Evolutionary conservation across 30 jellyfish, hydroid and myxozoan genomes (phyloP).

Genomic region (Pelagia noctiluca): DNA sequence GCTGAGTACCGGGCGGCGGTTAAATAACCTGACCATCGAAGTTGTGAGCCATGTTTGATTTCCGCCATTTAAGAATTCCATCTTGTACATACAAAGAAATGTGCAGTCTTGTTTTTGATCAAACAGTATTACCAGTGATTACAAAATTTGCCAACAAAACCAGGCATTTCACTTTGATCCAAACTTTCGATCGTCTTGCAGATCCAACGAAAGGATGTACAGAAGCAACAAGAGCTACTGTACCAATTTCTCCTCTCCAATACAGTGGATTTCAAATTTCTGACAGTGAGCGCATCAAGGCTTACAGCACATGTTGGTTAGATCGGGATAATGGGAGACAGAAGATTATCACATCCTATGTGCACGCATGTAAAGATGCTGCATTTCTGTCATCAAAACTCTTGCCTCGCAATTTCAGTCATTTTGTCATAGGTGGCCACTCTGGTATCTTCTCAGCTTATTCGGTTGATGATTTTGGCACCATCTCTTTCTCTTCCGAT

Average conservation of each 20-base stretch:
- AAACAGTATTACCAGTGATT: neutral
- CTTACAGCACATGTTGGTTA: slow-evolving; percentile 12
- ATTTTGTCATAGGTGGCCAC: slow-evolving; percentile 27
- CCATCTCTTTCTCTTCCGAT: neutral
- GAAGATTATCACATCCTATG: neutral
- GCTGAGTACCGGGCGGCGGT: too few species aligned
- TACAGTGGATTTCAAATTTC: slow-evolving; percentile 23
- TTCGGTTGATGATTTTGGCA: slow-evolving; percentile 11
- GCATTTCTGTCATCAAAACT: neutral
- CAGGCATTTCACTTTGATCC: slow-evolving; percentile 1
- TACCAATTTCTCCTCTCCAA: slow-evolving; percentile 16
- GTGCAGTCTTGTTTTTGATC: slow-evolving; percentile 3
- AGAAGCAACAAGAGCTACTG: slow-evolving; percentile 29
- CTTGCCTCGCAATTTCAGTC: slow-evolving; percentile 27
- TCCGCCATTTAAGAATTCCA: slow-evolving; percentile 29
- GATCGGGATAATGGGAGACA: slow-evolving; percentile 7
- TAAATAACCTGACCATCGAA: too few species aligned
- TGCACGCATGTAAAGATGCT: slow-evolving; percentile 10
- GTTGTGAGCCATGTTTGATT: slow-evolving; percentile 35
- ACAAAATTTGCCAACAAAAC: neutral
- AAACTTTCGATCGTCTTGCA: slow-evolving; percentile 7
- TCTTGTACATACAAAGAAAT: slow-evolving; percentile 21
- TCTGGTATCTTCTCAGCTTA: slow-evolving; percentile 14
- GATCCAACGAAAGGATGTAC: slow-evolving; percentile 48
- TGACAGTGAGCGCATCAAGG: slow-evolving; percentile 1